Evolutionary conservation across 2,113 vertebrate species (phyloP).

Genomic region (Neodontobutis hainanensis): DNA sequence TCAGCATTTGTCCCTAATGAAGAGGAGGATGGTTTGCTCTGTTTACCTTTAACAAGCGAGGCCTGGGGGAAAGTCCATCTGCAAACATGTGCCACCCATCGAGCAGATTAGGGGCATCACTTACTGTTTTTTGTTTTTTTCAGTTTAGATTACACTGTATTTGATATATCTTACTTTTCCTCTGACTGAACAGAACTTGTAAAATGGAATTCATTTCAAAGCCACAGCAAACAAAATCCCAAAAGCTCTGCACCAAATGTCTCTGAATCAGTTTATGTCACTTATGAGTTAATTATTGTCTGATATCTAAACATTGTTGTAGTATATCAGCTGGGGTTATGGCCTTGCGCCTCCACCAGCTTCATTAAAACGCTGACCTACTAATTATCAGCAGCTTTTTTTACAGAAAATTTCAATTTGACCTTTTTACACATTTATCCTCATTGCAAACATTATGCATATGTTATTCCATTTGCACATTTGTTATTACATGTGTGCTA

Average conservation of each 20-base stretch:
- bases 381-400: conserved; percentile 1
- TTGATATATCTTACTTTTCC: conserved; percentile 11
- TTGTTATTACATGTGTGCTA: background rate
- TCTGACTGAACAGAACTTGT: background rate
- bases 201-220: no score
- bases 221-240: no score
- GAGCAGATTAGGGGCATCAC: conserved; percentile 29
- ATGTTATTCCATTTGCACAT: background rate
- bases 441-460: background rate
- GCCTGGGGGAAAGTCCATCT: conserved; percentile 28
- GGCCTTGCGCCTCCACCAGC: background rate
- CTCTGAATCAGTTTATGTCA: no score
- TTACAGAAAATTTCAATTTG: background rate
- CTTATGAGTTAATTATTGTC: background rate
- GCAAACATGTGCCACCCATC: conserved; percentile 55
- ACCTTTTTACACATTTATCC: background rate
- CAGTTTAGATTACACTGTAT: conserved; percentile 41
- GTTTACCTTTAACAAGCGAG: conserved; percentile 32
- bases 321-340: background rate
- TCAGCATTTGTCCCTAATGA: conserved; percentile 54
- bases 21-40: conserved; percentile 54
- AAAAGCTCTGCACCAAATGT: no score
- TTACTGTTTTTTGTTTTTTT: conserved; percentile 25
- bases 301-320: background rate
- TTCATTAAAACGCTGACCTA: conserved; percentile 6